Evolutionary conservation across 2,797 vertebrate species (phyloP).

Genomic region (Schizopygopsis pylzovi): DNA sequence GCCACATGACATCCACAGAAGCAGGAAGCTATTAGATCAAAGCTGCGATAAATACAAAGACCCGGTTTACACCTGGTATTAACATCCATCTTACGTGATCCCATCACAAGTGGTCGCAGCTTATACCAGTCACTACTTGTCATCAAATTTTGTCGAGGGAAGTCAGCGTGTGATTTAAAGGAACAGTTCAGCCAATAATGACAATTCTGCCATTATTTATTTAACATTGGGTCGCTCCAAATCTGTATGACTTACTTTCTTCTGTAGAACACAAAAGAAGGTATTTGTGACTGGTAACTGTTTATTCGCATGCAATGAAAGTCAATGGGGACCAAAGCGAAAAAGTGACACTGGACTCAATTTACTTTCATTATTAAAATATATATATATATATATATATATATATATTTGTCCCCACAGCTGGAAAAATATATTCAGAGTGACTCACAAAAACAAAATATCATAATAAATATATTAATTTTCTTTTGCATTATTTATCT

Average conservation of each 20-base stretch:
- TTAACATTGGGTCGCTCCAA: neutral
- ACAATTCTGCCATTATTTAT: neutral
- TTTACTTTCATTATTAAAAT: neutral
- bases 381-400: too few species aligned
- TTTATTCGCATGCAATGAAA: neutral
- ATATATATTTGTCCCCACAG: neutral
- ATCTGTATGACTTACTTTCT: neutral
- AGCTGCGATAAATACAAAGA: constrained; percentile 19
- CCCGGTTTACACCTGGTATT: constrained; percentile 5
- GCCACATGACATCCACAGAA: neutral
- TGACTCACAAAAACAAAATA: neutral
- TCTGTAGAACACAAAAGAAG: neutral
- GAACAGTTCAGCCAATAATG: neutral
- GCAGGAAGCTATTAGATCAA: constrained; percentile 16
- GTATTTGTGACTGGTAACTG: neutral
- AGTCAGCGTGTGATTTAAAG: neutral
- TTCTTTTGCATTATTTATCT: neutral
- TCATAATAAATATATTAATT: neutral
- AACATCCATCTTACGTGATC: neutral
- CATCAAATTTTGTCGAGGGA: neutral
- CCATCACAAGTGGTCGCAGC: neutral
- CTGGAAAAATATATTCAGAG: neutral
- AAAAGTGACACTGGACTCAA: neutral
- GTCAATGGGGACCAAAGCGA: neutral
- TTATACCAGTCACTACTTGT: neutral